A percentile compares a stretch with the other conserved stretches of the same genome.
phyloP scores from a whole-genome alignment of 2,888 invertebrate genomes.

The Drosophila austrosaltans region DNA sequence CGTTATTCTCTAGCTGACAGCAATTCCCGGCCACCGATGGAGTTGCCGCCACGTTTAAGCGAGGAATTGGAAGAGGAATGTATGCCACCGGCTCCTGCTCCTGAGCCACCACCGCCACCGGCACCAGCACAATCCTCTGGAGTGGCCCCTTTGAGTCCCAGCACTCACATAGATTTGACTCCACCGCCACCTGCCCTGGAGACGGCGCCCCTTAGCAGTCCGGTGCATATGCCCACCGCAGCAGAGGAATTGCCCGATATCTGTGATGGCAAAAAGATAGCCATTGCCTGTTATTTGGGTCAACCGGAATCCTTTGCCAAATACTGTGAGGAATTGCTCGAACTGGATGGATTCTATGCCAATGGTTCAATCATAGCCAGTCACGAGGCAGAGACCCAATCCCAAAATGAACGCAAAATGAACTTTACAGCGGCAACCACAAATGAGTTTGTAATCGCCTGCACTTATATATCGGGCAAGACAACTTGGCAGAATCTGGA shows the following conservation, averaged over 20 bases:
- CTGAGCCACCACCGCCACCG: slow-evolving; percentile 82
- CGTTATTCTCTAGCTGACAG: slow-evolving; percentile 86
- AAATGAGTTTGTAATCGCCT: slow-evolving; percentile 93
- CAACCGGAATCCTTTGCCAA: slow-evolving; percentile 90
- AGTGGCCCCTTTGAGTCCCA: slow-evolving; percentile 78
- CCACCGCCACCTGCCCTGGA: slow-evolving; percentile 83
- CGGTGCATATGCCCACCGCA: slow-evolving; percentile 82
- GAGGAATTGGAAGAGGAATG: slow-evolving; percentile 83
- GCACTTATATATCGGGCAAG: slow-evolving; percentile 94
- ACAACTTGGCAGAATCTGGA: slow-evolving; percentile 98
- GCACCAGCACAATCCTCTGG: slow-evolving; percentile 56
- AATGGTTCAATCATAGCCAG: slow-evolving; percentile 83
- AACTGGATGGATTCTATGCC: slow-evolving; percentile 87
- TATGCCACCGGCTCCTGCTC: slow-evolving; percentile 82
- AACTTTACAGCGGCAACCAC: slow-evolving; percentile 85
- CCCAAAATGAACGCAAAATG: slow-evolving; percentile 83
- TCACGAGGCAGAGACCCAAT: slow-evolving; percentile 83
- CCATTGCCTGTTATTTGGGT: slow-evolving; percentile 94
- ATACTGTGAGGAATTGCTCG: slow-evolving; percentile 88
- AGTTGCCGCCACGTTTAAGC: slow-evolving; percentile 82
- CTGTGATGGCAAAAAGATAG: slow-evolving; percentile 93
- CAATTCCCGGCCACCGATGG: slow-evolving; percentile 83
- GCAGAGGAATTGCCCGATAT: slow-evolving; percentile 87
- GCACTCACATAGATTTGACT: slow-evolving; percentile 83
- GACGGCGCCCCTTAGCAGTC: slow-evolving; percentile 72